Base-by-base conservation (phyloP, 2,113 vertebrate species). In the Stigmatopora argus region DNA sequence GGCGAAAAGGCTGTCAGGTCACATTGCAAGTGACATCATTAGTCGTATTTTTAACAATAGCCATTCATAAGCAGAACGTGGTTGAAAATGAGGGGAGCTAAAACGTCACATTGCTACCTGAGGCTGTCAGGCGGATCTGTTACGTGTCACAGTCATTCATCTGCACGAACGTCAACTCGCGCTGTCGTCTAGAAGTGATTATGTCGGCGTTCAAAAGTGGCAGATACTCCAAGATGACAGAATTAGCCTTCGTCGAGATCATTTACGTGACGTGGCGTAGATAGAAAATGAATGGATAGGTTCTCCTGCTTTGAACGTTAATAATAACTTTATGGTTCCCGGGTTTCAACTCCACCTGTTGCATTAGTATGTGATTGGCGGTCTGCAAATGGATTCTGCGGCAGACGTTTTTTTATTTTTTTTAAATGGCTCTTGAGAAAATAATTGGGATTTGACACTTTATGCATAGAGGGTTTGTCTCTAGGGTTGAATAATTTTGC, bases 91-190 rank as follows among this genome's bases (percentile, higher is more conserved):
- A 70, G 62, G 51, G 70, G 45, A 66, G 48, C 65, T 70, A 61
- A 80, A 63, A 79, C 47, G 55, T 47, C 48, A 48, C 38, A 59
- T 18, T n/a, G 44, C 74, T 79, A 83, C 80, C 75, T 65, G 66
- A 34, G 80, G 80, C 77, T 70, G 67, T 64, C 71, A 60, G 76
- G 48, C 78, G 81, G 79, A 81, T 85, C 77, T 85, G 75, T 49
- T 59, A 49, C 69, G 74, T 65, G 64, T 79, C 66, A 64, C 69
- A 75, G 65, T 65, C 71, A 83, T 83, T 76, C 73, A 76, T 82
- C 82, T 79, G 74, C 66, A 79, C 80, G 73, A 78, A 74, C 82
- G 78, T 80, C 75, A 72, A 80, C 74, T 82, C 81, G 74, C 57
- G 7, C 4, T 38, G 35, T 68, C 73, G 76, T 84, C 75, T 78